Evolutionary conservation across 1,140 invertebrate genomes (phyloP).

Genomic region (Drosophila willistoni): DNA sequence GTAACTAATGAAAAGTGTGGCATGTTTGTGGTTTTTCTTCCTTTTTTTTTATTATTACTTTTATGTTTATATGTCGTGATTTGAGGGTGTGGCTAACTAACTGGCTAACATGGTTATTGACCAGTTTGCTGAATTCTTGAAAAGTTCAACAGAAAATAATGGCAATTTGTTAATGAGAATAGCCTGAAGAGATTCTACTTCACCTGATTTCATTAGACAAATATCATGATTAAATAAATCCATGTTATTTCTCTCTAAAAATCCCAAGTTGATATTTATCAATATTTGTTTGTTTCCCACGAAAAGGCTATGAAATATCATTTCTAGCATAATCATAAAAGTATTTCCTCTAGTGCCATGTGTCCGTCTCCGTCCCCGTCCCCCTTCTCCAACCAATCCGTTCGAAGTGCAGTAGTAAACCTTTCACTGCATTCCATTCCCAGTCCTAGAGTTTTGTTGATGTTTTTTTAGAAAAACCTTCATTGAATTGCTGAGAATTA

Average conservation of each 20-base stretch:
- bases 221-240: too few species aligned
- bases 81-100: constrained; percentile 9
- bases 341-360: constrained; percentile 4
- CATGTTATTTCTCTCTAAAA: neutral
- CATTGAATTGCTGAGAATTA: constrained; percentile 12
- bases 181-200: too few species aligned
- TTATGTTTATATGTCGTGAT: neutral
- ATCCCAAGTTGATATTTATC: neutral
- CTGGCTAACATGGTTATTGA: neutral
- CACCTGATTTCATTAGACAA: too few species aligned
- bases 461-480: neutral
- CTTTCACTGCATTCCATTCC: constrained; percentile 9
- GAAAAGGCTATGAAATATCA: neutral
- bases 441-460: constrained; percentile 4
- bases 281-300: neutral
- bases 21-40: constrained; percentile 7
- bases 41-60: neutral
- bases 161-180: constrained; percentile 5
- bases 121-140: constrained; percentile 8
- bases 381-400: neutral
- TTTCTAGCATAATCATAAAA: constrained; percentile 12
- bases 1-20: constrained; percentile 14
- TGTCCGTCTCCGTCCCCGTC: neutral
- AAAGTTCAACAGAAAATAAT: constrained; percentile 5
- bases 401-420: constrained; percentile 1